These are phyloP conservation scores for Pyxicephalus adspersus DNA, from an alignment of 2,113 vertebrate species.

Conservation along the genomic window DNA sequence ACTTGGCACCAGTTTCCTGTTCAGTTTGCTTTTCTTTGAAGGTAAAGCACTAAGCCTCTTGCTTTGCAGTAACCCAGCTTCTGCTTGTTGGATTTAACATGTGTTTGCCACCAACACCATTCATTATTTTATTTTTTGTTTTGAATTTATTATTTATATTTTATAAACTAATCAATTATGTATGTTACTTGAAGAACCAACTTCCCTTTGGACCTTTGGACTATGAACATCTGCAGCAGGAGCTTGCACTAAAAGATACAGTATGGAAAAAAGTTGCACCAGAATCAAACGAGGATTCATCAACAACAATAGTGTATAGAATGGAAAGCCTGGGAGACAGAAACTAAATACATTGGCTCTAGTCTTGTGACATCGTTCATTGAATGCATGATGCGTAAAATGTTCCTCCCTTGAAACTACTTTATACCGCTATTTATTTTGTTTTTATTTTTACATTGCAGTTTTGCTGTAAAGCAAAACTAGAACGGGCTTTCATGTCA, in stretches of 20 bases:
- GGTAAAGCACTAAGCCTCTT: not conserved
- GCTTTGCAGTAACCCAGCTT: slow-evolving; percentile 35
- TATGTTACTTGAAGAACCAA: slow-evolving; percentile 95
- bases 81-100: slow-evolving; percentile 59
- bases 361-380: slow-evolving; percentile 64
- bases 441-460: slow-evolving; percentile 50
- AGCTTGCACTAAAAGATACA: slow-evolving; percentile 96
- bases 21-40: slow-evolving; percentile 6
- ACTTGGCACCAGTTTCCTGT: not conserved
- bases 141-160: slow-evolving; percentile 69
- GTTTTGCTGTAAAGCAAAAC: not conserved
- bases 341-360: slow-evolving; percentile 71
- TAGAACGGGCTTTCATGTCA: not conserved
- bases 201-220: slow-evolving; percentile 91
- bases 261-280: slow-evolving; percentile 96
- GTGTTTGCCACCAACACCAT: not conserved
- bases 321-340: slow-evolving; percentile 88
- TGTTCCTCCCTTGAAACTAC: slow-evolving; percentile 61
- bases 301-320: slow-evolving; percentile 98
- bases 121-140: slow-evolving; percentile 62
- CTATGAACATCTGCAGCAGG: slow-evolving; percentile 97
- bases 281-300: slow-evolving; percentile 93
- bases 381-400: slow-evolving; percentile 64
- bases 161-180: slow-evolving; percentile 85
- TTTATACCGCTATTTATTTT: slow-evolving; percentile 66